A percentile compares a stretch with the other conserved stretches of the same genome.
Conservation (phyloP, 2,888 invertebrate species). For the Hylaea fasciaria region DNA sequence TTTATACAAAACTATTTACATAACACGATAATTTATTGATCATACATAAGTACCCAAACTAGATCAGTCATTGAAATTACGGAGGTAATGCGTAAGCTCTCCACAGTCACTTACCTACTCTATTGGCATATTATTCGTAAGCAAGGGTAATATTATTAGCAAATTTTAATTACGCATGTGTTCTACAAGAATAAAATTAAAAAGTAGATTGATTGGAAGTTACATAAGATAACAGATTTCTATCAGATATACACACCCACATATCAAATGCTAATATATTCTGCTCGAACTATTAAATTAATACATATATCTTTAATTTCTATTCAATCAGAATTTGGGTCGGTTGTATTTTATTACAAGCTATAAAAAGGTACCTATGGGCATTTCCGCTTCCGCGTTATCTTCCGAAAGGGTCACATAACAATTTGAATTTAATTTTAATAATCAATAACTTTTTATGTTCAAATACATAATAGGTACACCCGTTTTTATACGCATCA, state of each 20-base stretch:
- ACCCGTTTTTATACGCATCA: too few relatives aligned
- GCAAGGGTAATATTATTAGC: conserved; percentile 16
- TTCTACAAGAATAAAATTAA: conserved; percentile 27
- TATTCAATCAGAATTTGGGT: conserved; percentile 12
- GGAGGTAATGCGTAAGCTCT: conserved; percentile 14
- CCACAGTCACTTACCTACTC: conserved; percentile 5
- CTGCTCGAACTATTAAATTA: conserved; percentile 19
- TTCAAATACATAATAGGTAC: too few relatives aligned
- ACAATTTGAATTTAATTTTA: neutral
- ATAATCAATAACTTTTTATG: neutral
- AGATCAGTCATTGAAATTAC: conserved; percentile 16
- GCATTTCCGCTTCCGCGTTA: conserved; percentile 25
- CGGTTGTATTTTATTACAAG: conserved; percentile 1
- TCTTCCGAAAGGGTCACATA: conserved; percentile 14
- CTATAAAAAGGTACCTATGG: neutral
- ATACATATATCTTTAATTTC: conserved; percentile 1
- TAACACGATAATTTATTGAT: conserved; percentile 39
- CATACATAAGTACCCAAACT: conserved; percentile 25
- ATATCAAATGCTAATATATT: conserved; percentile 17
- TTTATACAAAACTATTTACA: conserved; percentile 38
- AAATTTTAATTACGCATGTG: conserved; percentile 24
- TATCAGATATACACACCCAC: conserved; percentile 15
- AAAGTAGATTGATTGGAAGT: conserved; percentile 29
- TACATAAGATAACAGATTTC: conserved; percentile 27
- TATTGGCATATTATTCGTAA: conserved; percentile 10